Conservation (phyloP, 2,797 vertebrate genomes). For the Thalassophryne amazonica region DNA sequence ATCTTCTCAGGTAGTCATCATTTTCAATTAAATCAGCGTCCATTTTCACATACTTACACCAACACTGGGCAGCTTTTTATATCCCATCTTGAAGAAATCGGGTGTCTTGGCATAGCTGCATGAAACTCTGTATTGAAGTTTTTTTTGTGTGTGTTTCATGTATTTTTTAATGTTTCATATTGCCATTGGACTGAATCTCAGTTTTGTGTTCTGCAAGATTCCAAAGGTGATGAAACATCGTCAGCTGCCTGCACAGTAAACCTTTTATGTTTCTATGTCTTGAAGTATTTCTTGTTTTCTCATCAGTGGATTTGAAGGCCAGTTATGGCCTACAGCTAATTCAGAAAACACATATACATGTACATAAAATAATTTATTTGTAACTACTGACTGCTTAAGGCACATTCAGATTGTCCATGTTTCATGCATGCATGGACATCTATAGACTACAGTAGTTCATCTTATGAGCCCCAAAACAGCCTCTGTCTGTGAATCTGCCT, state of each 20-base stretch:
- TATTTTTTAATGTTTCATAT: too few relatives aligned
- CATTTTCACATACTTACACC: too few relatives aligned
- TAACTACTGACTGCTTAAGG: constrained; percentile 12
- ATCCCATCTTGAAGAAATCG: too few relatives aligned
- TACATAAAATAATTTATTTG: neutral
- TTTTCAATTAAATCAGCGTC: too few relatives aligned
- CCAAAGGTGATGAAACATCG: neutral
- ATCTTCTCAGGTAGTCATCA: too few relatives aligned
- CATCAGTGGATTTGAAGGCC: neutral
- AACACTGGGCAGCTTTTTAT: too few relatives aligned
- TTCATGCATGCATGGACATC: constrained; percentile 5
- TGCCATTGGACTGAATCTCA: constrained; percentile 1
- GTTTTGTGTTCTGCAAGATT: neutral
- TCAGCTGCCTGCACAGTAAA: neutral
- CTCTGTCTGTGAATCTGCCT: neutral
- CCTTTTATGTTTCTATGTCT: constrained; percentile 31
- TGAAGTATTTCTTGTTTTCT: neutral
- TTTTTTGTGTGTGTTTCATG: too few relatives aligned
- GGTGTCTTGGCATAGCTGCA: too few relatives aligned
- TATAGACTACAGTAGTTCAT: neutral
- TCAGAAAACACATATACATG: neutral
- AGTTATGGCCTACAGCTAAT: constrained; percentile 4
- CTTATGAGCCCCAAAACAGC: constrained; percentile 2
- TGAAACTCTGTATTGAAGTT: too few relatives aligned
- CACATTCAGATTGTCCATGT: constrained; percentile 5